Percentiles rank a stretch among this genome's conserved stretches.
These are phyloP conservation scores for Tigriopus japonicus DNA, from an alignment of 1,140 invertebrate genomes.

Conservation along the genomic window DNA sequence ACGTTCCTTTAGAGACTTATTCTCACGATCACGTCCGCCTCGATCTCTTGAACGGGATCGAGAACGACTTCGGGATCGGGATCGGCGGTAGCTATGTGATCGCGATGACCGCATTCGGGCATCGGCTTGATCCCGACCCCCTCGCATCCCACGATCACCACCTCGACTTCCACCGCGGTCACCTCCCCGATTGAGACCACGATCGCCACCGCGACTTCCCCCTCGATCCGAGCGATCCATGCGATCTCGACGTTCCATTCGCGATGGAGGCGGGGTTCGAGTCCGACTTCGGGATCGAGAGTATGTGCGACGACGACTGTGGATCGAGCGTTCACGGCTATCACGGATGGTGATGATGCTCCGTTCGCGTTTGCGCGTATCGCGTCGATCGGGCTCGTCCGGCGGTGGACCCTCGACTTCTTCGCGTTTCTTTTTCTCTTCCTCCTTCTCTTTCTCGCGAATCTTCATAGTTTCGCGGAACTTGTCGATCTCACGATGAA, in stretches of 20 bases:
- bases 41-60: background rate
- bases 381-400: background rate
- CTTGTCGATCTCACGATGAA: constrained; percentile 85
- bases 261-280: no score
- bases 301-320: no score
- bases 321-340: no score
- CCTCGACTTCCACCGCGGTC: background rate
- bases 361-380: background rate
- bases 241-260: no score
- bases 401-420: constrained; percentile 6
- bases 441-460: constrained; percentile 17
- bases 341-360: no score
- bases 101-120: background rate
- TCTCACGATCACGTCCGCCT: background rate
- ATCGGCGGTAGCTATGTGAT: background rate
- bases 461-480: constrained; percentile 87
- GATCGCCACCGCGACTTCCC: background rate
- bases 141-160: background rate
- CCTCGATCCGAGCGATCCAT: background rate
- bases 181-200: background rate
- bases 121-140: background rate
- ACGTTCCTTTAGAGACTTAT: constrained; percentile 34
- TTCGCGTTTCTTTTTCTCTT: constrained; percentile 16
- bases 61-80: background rate
- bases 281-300: no score